Conservation (phyloP, 2,113 vertebrate genomes). For the Pavo muticus region DNA sequence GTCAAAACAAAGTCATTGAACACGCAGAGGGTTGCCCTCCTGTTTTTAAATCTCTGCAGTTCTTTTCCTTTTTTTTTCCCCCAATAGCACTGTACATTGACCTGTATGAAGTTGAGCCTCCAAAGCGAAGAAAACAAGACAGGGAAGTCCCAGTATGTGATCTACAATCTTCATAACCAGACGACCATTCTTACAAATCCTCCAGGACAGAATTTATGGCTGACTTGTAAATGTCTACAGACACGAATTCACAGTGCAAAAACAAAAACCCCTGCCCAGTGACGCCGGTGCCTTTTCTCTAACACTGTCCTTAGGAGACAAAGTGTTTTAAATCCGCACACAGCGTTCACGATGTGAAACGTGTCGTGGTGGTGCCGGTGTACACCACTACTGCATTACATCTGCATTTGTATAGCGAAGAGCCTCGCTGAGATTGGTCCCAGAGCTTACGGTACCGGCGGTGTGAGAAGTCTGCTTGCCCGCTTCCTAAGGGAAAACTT, state of each 20-base stretch:
- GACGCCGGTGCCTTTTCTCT: not conserved
- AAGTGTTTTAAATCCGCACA: not conserved
- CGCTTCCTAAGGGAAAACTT: not conserved
- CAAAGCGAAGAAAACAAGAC: not conserved
- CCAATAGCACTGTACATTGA: not conserved
- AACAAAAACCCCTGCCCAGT: not conserved
- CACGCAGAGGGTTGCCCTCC: not conserved
- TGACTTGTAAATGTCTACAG: not conserved
- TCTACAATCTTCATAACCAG: not conserved
- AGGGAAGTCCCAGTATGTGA: not conserved
- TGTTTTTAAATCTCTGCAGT: not conserved
- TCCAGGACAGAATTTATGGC: not conserved
- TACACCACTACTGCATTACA: constrained; percentile 39
- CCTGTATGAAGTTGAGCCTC: not conserved
- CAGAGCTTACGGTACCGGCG: not conserved
- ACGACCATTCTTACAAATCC: not conserved
- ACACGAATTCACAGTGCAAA: not conserved
- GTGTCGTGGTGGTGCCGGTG: not conserved
- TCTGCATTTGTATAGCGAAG: constrained; percentile 48
- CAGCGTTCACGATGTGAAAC: not conserved
- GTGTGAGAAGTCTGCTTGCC: not conserved
- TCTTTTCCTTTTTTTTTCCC: not conserved
- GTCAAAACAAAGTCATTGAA: not conserved
- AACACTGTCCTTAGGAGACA: not conserved
- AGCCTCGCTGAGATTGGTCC: constrained; percentile 8